These are phyloP conservation scores for Stenoptilia bipunctidactyla DNA, from an alignment of 2,888 invertebrate species.

Conservation along the genomic window DNA sequence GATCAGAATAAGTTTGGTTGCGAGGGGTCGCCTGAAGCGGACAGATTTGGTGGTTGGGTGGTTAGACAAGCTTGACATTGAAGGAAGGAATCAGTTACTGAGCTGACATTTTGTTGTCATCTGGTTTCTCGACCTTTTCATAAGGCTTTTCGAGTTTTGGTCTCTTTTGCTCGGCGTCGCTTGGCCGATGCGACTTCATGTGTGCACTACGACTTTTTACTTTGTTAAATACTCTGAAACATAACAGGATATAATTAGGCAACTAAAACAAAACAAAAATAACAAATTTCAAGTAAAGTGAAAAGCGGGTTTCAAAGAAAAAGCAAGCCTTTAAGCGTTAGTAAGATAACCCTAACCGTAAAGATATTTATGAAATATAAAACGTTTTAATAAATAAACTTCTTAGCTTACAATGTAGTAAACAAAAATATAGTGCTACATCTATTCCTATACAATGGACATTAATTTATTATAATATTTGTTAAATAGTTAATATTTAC, in stretches of 20 bases:
- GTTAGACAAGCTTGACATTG: constrained; percentile 8
- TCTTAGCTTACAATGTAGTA: no score
- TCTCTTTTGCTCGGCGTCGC: constrained; percentile 84
- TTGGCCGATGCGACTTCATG: constrained; percentile 98
- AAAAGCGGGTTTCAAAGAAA: constrained; percentile 2
- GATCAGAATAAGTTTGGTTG: constrained; percentile 15
- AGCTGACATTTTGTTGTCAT: constrained; percentile 51
- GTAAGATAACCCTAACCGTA: constrained; percentile 39
- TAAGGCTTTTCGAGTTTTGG: constrained; percentile 73
- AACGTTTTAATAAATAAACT: constrained; percentile 27
- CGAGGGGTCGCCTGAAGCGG: constrained; percentile 19
- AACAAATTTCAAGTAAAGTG: constrained; percentile 16
- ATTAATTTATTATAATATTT: constrained; percentile 44
- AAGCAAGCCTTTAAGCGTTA: constrained; percentile 35
- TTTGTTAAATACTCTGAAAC: constrained; percentile 94
- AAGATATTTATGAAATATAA: constrained; percentile 43
- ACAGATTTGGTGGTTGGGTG: constrained; percentile 11
- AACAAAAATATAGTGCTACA: no score
- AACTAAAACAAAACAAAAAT: constrained; percentile 33
- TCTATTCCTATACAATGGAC: constrained; percentile 30
- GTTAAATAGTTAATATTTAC: constrained; percentile 56
- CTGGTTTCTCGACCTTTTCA: constrained; percentile 68
- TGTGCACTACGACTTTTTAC: constrained; percentile 99
- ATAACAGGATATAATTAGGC: constrained; percentile 63
- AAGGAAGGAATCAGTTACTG: constrained; percentile 22